phyloP scores from a whole-genome alignment of 2,797 vertebrate species.

The Protosalanx chinensis region DNA sequence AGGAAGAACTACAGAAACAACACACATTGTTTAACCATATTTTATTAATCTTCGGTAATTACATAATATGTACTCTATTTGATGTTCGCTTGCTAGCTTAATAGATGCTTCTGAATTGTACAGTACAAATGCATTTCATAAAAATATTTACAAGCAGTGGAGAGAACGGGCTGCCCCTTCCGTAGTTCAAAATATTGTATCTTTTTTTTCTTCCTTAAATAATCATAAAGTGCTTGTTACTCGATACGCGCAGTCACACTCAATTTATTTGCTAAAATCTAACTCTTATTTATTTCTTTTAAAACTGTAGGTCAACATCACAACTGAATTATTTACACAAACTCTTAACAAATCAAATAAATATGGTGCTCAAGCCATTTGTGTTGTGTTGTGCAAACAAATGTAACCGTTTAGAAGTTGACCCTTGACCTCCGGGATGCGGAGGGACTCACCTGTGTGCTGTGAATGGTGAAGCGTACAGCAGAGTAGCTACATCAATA shows the following conservation, averaged over 20 bases:
- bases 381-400: slow-evolving; percentile 64
- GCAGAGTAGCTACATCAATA: slow-evolving; percentile 92
- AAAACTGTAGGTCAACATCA: slow-evolving; percentile 70
- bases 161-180: slow-evolving; percentile 48
- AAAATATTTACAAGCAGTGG: slow-evolving; percentile 75
- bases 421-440: slow-evolving; percentile 68
- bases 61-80: slow-evolving; percentile 75
- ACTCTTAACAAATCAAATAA: slow-evolving; percentile 73
- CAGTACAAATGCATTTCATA: slow-evolving; percentile 77
- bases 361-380: slow-evolving; percentile 73
- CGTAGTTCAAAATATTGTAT: slow-evolving; percentile 50
- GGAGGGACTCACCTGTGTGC: slow-evolving; percentile 28
- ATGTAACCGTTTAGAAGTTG: slow-evolving; percentile 67
- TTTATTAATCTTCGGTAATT: slow-evolving; percentile 79
- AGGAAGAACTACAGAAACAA: slow-evolving; percentile 37
- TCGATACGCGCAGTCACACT: slow-evolving; percentile 71
- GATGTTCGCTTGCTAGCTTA: slow-evolving; percentile 71
- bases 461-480: slow-evolving; percentile 68
- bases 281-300: slow-evolving; percentile 64
- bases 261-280: slow-evolving; percentile 63
- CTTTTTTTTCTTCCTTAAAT: slow-evolving; percentile 71
- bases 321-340: slow-evolving; percentile 60
- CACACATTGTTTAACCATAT: slow-evolving; percentile 63
- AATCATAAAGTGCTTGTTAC: slow-evolving; percentile 80
- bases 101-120: slow-evolving; percentile 84